A percentile compares a stretch with the other conserved stretches of the same genome.
These are phyloP conservation scores for Discoglossus pictus DNA, from an alignment of 2,797 vertebrate species.

Conservation along the genomic window DNA sequence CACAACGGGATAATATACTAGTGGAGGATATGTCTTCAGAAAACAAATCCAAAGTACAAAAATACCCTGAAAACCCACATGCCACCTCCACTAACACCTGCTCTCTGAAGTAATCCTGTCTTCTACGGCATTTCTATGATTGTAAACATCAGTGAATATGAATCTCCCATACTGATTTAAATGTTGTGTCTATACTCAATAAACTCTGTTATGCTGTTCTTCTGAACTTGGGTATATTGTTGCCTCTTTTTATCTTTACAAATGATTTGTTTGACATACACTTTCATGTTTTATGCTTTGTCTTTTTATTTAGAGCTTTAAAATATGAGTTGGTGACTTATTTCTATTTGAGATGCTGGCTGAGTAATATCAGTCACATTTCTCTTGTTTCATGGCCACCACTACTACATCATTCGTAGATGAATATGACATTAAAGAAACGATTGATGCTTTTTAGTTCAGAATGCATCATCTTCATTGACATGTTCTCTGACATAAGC, in stretches of 20 bases:
- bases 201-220: background rate
- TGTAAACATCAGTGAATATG: background rate
- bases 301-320: slow-evolving; percentile 11
- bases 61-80: too few species aligned
- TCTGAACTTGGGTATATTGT: too few species aligned
- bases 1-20: too few species aligned
- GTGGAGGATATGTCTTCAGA: too few species aligned
- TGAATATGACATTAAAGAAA: slow-evolving; percentile 6
- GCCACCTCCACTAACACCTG: too few species aligned
- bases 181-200: background rate
- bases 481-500: background rate
- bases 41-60: too few species aligned
- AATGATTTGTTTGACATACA: background rate
- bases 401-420: slow-evolving; percentile 3
- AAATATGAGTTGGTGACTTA: background rate
- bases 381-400: slow-evolving; percentile 9
- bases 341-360: slow-evolving; percentile 6
- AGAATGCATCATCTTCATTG: slow-evolving; percentile 14
- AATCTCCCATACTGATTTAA: background rate
- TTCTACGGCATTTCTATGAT: background rate
- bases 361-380: slow-evolving; percentile 4
- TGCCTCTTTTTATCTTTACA: too few species aligned
- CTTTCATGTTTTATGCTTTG: slow-evolving; percentile 15
- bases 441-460: slow-evolving; percentile 21
- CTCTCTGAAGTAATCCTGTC: background rate